phyloP scores from a whole-genome alignment of 2,113 vertebrate species.

The Falcunculus frontatus region DNA sequence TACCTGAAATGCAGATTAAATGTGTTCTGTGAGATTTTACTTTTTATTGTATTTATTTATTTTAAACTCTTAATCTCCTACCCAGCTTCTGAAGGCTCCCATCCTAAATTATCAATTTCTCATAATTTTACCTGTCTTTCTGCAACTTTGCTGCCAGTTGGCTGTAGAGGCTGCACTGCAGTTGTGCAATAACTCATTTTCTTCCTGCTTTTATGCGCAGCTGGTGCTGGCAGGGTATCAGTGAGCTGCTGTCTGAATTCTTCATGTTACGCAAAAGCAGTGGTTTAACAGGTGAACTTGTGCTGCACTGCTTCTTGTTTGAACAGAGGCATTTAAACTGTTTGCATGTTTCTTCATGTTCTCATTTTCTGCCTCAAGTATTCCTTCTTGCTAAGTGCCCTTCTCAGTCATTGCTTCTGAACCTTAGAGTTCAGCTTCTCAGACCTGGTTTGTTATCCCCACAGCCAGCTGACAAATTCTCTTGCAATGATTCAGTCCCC shows the following conservation, averaged over 20 bases:
- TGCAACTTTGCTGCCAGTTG: background rate
- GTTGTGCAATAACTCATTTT: background rate
- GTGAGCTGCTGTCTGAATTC: background rate
- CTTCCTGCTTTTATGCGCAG: background rate
- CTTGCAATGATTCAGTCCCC: background rate
- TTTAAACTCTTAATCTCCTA: background rate
- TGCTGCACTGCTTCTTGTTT: background rate
- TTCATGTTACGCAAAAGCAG: background rate
- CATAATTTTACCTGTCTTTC: background rate
- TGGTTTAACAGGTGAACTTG: background rate
- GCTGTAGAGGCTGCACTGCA: background rate
- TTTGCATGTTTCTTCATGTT: background rate
- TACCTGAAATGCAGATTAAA: background rate
- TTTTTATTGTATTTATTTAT: background rate
- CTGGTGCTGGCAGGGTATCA: background rate
- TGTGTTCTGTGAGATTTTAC: background rate
- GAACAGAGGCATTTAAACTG: background rate
- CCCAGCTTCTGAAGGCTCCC: background rate
- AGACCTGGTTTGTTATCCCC: background rate
- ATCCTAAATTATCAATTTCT: background rate
- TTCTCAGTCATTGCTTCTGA: background rate
- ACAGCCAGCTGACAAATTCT: background rate
- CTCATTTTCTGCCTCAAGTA: slow-evolving; percentile 1
- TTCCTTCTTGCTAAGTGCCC: background rate
- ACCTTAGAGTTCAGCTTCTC: background rate